A percentile compares a stretch with the other conserved stretches of the same genome.
These are phyloP conservation scores for Drepana arcuata DNA, from an alignment of 1,140 invertebrate genomes.

Conservation along the genomic window DNA sequence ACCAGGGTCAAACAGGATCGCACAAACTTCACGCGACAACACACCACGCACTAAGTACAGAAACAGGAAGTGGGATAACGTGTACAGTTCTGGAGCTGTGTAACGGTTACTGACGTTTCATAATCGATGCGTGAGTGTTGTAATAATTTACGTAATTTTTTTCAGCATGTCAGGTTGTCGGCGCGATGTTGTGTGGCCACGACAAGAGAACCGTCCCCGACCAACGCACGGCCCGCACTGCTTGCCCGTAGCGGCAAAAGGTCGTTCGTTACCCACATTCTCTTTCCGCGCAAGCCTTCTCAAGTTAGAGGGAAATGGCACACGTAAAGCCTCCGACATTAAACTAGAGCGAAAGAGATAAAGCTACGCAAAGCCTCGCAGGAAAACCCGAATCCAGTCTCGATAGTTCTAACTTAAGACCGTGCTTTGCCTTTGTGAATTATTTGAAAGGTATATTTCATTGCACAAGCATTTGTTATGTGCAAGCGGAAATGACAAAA, in stretches of 20 bases:
- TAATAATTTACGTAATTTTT: constrained; percentile 70
- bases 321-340: constrained; percentile 13
- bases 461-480: constrained; percentile 51
- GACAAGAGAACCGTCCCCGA: constrained; percentile 41
- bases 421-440: constrained; percentile 60
- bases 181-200: constrained; percentile 32
- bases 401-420: constrained; percentile 65
- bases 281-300: constrained; percentile 70
- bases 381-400: constrained; percentile 65
- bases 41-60: constrained; percentile 32
- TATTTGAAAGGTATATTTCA: constrained; percentile 53
- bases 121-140: constrained; percentile 60
- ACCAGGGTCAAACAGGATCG: constrained; percentile 51
- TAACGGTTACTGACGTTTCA: constrained; percentile 42
- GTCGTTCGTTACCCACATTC: constrained; percentile 70
- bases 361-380: constrained; percentile 33
- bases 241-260: constrained; percentile 62
- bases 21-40: constrained; percentile 51
- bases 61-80: constrained; percentile 16
- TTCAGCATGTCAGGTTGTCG: constrained; percentile 52
- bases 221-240: constrained; percentile 64
- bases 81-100: constrained; percentile 17
- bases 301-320: constrained; percentile 42
- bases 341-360: constrained; percentile 29
- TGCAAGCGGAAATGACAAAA: constrained; percentile 51